Percentiles rank a stretch among this genome's conserved stretches.
Conservation (phyloP, 2,113 vertebrate species). For the Oncorhynchus mykiss region DNA sequence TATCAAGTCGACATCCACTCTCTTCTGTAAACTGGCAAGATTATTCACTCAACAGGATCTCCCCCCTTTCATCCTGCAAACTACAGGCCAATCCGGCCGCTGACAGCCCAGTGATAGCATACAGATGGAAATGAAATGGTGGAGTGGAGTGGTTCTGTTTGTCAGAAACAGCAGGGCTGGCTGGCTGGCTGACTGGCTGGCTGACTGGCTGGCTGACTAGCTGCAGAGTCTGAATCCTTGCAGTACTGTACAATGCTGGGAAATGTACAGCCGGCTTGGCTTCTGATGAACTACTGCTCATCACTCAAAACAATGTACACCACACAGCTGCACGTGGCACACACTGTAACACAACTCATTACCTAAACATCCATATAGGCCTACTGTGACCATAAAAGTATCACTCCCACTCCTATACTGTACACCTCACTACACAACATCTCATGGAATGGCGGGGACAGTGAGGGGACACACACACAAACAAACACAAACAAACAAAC, state of each 20-base stretch:
- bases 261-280: slow-evolving; percentile 1
- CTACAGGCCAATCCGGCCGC: slow-evolving; percentile 72
- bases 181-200: slow-evolving; percentile 10
- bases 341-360: background rate
- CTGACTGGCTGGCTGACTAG: slow-evolving; percentile 13
- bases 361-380: background rate
- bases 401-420: no score
- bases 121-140: slow-evolving; percentile 75
- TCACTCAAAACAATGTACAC: slow-evolving; percentile 10
- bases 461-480: no score
- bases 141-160: slow-evolving; percentile 63
- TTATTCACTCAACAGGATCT: slow-evolving; percentile 81
- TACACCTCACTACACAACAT: no score
- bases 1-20: slow-evolving; percentile 77
- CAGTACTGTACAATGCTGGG: no score
- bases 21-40: slow-evolving; percentile 77
- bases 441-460: no score
- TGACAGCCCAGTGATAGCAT: slow-evolving; percentile 77
- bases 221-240: slow-evolving; percentile 20
- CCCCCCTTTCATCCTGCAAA: slow-evolving; percentile 72
- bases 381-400: background rate
- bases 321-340: slow-evolving; percentile 16
- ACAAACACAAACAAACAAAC: no score
- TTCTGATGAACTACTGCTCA: slow-evolving; percentile 34
- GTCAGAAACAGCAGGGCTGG: slow-evolving; percentile 53